Evolutionary conservation across 2,113 vertebrate genomes (phyloP).

Genomic region (Rhabdomys dilectus): DNA sequence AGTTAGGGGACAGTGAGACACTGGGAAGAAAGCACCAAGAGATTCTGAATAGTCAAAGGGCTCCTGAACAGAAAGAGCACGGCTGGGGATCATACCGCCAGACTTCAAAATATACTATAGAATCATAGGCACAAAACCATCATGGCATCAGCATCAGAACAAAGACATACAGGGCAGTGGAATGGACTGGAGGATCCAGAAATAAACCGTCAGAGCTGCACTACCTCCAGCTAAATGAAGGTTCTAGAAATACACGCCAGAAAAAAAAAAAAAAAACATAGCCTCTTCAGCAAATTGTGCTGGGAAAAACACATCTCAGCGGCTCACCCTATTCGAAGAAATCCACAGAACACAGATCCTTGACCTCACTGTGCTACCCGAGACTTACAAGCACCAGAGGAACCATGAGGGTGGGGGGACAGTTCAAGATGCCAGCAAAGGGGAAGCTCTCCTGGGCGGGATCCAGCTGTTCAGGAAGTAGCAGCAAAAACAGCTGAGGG

Average conservation of each 20-base stretch:
- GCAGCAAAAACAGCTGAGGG: background rate
- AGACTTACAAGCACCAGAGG: background rate
- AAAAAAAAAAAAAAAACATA: background rate
- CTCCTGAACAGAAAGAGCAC: background rate
- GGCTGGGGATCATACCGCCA: background rate
- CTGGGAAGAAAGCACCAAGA: background rate
- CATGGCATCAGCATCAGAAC: background rate
- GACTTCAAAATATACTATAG: background rate
- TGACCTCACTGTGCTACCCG: background rate
- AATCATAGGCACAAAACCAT: background rate
- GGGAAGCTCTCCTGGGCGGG: background rate
- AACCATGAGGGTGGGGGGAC: too few species aligned
- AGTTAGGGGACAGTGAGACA: background rate
- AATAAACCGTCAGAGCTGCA: background rate
- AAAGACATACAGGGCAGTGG: background rate
- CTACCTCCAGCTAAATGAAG: background rate
- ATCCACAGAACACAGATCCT: background rate
- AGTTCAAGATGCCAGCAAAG: background rate
- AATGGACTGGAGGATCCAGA: background rate
- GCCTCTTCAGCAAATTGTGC: background rate
- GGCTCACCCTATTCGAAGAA: background rate
- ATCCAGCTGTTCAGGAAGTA: background rate
- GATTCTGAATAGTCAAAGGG: too few species aligned
- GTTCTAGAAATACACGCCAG: background rate
- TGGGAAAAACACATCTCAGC: background rate